Conservation (phyloP, 53 echinoderm and acorn worm genomes). For the Henricia sp. region DNA sequence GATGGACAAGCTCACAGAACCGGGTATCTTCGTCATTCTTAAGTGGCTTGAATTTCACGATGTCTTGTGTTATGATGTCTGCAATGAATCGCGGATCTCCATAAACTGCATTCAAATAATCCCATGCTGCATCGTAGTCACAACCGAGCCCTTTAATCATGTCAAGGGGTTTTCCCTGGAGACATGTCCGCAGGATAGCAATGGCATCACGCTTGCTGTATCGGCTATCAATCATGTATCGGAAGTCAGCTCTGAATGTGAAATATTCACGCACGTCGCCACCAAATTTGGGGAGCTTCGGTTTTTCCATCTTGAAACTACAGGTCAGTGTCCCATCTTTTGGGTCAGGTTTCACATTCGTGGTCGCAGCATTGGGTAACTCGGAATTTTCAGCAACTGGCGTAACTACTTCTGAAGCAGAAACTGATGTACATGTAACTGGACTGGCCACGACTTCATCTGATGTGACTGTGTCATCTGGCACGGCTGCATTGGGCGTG, state of each 20-base stretch:
- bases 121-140: conserved; percentile 66
- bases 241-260: conserved; percentile 61
- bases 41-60: conserved; percentile 52
- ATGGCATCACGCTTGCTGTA: conserved; percentile 60
- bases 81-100: conserved; percentile 69
- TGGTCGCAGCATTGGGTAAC: too few relatives aligned
- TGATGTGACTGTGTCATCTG: too few relatives aligned
- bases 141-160: conserved; percentile 56
- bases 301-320: conserved; percentile 57
- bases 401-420: too few relatives aligned
- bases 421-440: too few relatives aligned
- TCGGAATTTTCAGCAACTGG: too few relatives aligned
- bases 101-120: conserved; percentile 61
- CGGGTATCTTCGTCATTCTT: conserved; percentile 61
- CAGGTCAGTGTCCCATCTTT: too few relatives aligned
- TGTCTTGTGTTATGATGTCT: conserved; percentile 67
- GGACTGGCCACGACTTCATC: too few relatives aligned
- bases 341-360: too few relatives aligned
- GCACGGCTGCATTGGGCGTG: too few relatives aligned
- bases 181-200: conserved; percentile 57
- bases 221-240: conserved; percentile 41
- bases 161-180: conserved; percentile 61
- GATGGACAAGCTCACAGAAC: conserved; percentile 70
- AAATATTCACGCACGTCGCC: conserved; percentile 54
- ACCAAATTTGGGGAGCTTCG: conserved; percentile 55